phyloP scores from a whole-genome alignment of 2,888 invertebrate species.

The Epinotia ramella region DNA sequence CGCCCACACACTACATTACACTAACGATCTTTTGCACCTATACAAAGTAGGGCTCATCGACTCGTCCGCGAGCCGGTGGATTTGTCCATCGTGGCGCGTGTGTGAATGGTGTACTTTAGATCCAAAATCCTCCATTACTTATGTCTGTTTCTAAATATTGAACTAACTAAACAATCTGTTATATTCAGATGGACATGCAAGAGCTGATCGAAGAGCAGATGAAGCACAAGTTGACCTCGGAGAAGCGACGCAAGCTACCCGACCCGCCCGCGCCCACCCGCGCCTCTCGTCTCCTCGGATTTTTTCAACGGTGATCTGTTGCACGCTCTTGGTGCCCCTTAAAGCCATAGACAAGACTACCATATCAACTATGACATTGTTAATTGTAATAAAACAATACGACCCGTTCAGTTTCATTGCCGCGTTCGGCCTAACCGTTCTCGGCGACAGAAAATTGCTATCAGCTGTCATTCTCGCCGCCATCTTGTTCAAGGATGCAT shows the following conservation, averaged over 20 bases:
- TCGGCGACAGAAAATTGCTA: slow-evolving; percentile 59
- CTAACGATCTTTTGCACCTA: too few relatives aligned
- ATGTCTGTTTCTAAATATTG: too few relatives aligned
- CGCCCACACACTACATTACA: too few relatives aligned
- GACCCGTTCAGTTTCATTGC: slow-evolving; percentile 62
- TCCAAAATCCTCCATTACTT: too few relatives aligned
- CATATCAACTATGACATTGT: slow-evolving; percentile 63
- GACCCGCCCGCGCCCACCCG: slow-evolving; percentile 73
- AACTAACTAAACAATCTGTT: neutral
- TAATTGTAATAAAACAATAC: slow-evolving; percentile 65
- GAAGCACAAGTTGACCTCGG: slow-evolving; percentile 91
- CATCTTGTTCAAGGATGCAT: slow-evolving; percentile 64
- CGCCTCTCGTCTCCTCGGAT: slow-evolving; percentile 75
- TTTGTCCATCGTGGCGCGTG: too few relatives aligned
- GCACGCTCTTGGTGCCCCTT: slow-evolving; percentile 62
- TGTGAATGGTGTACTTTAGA: too few relatives aligned
- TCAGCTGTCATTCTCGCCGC: slow-evolving; percentile 58
- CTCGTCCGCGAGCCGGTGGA: too few relatives aligned
- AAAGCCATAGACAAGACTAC: slow-evolving; percentile 67
- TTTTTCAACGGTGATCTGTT: slow-evolving; percentile 84
- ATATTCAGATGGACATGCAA: slow-evolving; percentile 96
- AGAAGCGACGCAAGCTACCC: slow-evolving; percentile 81
- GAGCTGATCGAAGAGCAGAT: slow-evolving; percentile 96
- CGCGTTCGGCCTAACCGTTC: slow-evolving; percentile 60
- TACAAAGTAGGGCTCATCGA: too few relatives aligned